Percentiles rank a stretch among this genome's conserved stretches.
phyloP scores from a whole-genome alignment of 1,140 invertebrate genomes.

The Bathynomus jamesi region DNA sequence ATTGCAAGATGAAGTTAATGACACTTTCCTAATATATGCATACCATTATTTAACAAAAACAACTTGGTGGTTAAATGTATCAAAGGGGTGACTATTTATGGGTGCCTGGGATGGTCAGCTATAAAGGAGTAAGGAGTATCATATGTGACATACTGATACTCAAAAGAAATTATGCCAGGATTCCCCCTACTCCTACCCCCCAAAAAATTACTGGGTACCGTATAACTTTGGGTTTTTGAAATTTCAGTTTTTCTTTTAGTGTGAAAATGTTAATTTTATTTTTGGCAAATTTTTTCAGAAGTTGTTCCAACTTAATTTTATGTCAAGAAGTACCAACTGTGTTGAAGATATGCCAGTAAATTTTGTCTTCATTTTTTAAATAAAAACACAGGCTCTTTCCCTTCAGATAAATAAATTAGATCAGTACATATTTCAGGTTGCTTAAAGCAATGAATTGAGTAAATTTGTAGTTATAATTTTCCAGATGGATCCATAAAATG shows the following conservation, averaged over 20 bases:
- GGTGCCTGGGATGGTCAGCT: background rate
- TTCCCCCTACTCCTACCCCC: background rate
- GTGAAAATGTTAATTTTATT: background rate
- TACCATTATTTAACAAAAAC: background rate
- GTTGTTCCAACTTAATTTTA: background rate
- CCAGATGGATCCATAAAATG: background rate
- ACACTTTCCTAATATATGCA: background rate
- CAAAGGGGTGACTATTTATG: no score
- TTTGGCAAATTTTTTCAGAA: background rate
- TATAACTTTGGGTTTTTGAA: background rate
- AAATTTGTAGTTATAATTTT: background rate
- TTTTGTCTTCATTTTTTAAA: background rate
- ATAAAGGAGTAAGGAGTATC: background rate
- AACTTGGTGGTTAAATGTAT: background rate
- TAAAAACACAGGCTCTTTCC: background rate
- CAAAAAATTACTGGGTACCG: background rate
- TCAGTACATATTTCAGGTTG: background rate
- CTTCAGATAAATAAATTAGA: background rate
- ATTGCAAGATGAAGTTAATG: background rate
- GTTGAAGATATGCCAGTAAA: background rate
- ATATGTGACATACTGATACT: background rate
- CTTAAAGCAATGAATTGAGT: background rate
- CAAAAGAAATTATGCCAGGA: background rate
- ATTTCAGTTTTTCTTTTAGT: background rate
- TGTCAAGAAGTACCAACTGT: background rate